Evolutionary conservation across 2,888 invertebrate species (phyloP).

Genomic region (Germaria angustata): DNA sequence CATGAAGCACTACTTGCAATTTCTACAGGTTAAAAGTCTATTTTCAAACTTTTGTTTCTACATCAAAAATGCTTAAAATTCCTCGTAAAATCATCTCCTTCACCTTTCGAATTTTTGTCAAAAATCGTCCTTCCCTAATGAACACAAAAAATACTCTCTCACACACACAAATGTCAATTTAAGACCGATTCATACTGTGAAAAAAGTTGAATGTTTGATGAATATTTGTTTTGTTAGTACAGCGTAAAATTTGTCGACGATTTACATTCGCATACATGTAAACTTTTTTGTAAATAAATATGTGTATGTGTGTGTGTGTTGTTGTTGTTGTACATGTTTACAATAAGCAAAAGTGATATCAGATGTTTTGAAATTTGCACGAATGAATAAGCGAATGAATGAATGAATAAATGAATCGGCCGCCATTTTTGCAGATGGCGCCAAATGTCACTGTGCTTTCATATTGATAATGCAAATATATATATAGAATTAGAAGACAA

Average conservation of each 20-base stretch:
- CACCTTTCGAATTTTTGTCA: no score
- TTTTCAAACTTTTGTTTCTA: no score
- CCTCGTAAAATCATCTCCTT: no score
- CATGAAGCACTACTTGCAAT: no score
- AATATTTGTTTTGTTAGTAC: conserved; percentile 55
- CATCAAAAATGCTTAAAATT: no score
- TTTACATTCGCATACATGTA: not conserved
- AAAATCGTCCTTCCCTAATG: no score
- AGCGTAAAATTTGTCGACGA: conserved; percentile 49
- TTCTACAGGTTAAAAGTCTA: no score
- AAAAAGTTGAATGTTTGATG: conserved; percentile 41
- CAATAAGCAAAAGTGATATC: not conserved
- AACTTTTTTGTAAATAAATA: not conserved
- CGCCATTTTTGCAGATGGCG: no score
- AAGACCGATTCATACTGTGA: conserved; percentile 13
- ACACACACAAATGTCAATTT: conserved; percentile 19
- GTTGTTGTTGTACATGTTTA: not conserved
- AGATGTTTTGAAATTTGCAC: conserved; percentile 23
- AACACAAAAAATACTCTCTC: not conserved
- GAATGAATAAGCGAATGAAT: conserved; percentile 4
- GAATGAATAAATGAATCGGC: no score
- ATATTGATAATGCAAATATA: no score
- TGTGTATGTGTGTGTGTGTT: not conserved
- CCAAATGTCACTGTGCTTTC: no score
- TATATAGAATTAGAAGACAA: no score